Evolutionary conservation across 2,888 invertebrate genomes (phyloP).

Genomic region (Protonemura montana): DNA sequence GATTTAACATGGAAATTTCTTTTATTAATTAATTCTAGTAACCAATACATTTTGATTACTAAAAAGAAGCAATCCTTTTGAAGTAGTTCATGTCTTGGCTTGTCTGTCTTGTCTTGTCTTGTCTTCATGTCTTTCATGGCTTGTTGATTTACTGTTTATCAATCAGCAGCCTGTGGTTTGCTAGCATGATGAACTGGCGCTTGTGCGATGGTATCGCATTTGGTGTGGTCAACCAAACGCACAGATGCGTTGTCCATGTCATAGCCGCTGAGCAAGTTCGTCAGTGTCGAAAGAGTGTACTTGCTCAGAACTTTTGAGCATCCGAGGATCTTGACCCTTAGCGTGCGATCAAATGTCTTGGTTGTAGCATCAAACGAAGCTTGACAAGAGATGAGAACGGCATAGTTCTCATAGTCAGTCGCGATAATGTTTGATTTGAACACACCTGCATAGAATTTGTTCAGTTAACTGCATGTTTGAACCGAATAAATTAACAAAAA

Average conservation of each 20-base stretch:
- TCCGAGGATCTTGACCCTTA: conserved; percentile 44
- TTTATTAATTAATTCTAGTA: too few relatives aligned
- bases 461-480: too few relatives aligned
- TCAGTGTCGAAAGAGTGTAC: conserved; percentile 44
- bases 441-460: conserved; percentile 38
- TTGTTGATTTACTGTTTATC: background rate
- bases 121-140: too few relatives aligned
- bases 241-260: conserved; percentile 44
- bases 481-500: too few relatives aligned
- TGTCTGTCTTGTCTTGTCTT: too few relatives aligned
- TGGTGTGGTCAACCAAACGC: conserved; percentile 44
- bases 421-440: conserved; percentile 47
- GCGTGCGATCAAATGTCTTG: conserved; percentile 46
- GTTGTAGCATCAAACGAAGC: conserved; percentile 44
- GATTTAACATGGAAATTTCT: too few relatives aligned
- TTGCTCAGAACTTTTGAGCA: conserved; percentile 43
- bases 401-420: conserved; percentile 50
- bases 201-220: conserved; percentile 37
- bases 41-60: too few relatives aligned
- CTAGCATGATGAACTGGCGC: background rate
- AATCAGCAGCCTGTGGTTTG: background rate
- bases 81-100: too few relatives aligned
- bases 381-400: conserved; percentile 47
- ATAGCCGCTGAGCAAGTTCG: conserved; percentile 48
- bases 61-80: too few relatives aligned